These are phyloP conservation scores for Drosophila antonietae DNA, from an alignment of 2,888 invertebrate species.

Conservation along the genomic window DNA sequence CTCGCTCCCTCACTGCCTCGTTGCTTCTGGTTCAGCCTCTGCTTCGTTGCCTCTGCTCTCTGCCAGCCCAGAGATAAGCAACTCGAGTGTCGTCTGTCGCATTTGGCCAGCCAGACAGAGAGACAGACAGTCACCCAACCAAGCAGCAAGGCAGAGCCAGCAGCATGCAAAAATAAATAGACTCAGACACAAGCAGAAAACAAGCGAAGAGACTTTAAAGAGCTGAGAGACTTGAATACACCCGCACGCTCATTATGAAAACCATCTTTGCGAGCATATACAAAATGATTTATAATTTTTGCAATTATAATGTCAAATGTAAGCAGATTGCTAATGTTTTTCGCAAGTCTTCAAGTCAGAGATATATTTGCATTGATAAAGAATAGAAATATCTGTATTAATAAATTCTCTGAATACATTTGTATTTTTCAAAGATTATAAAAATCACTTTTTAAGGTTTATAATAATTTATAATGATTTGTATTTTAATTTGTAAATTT, in stretches of 20 bases:
- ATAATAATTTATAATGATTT: no score
- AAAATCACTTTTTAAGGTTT: no score
- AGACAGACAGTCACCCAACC: neutral
- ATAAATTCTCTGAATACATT: neutral
- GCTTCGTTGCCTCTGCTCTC: neutral
- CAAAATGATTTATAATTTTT: neutral
- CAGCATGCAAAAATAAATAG: conserved; percentile 51
- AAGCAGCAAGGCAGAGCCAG: neutral
- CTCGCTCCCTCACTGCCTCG: neutral
- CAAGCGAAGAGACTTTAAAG: conserved; percentile 3
- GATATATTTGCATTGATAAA: neutral
- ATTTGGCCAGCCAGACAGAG: conserved; percentile 16
- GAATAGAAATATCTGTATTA: neutral
- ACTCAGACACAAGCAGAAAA: conserved; percentile 28
- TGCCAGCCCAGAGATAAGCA: conserved; percentile 50
- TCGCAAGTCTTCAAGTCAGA: neutral
- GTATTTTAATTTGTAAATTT: no score
- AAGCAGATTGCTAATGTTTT: neutral
- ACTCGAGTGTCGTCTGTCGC: conserved; percentile 36
- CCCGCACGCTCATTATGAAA: neutral
- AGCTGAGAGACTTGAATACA: conserved; percentile 6
- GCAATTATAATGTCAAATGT: neutral
- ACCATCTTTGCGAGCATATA: neutral
- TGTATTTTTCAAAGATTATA: no score
- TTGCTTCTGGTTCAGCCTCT: conserved; percentile 8